Evolutionary conservation across 2,888 invertebrate species (phyloP), one percentile per base, ranked within the genome.

Genomic region (Phasia obesa): DNA sequence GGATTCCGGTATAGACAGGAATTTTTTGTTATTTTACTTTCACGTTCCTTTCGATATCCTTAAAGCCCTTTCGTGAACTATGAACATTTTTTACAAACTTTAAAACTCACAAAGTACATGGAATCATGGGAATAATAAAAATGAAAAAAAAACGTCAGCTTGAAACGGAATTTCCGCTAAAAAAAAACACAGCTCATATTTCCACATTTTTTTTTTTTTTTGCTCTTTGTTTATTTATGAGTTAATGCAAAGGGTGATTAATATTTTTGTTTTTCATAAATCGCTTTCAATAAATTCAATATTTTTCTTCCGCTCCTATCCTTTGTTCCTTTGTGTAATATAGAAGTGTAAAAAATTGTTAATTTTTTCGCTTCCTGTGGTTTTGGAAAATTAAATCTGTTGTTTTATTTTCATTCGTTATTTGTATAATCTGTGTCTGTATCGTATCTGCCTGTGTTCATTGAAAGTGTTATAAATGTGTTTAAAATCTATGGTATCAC

Each of bases 171-270:
- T 59, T 82, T 78, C 74, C 74, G 64, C n/a, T 74, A 35, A 70
- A 53, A n/a, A 74, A 75, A 59, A 64, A 62, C n/a, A 71, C 31
- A 73, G 31, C 27, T 49, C 13, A 35, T 71, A 35, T 69, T 64
- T 60, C 9, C 4, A 0, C 0, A 15, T 5, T 23, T 44, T 59
- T 67, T 79, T 59, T 35, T 62, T 69, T n/a, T n/a, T n/a, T n/a
- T n/a, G n/a, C n/a, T n/a, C n/a, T n/a, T n/a, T n/a, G n/a, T n/a
- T 78, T 62, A 78, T 78, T 82, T 82, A 78, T 78, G 74, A 74
- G 44, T 67, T 79, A 67, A 59, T 59, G 51, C 55, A 78, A 59
- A 35, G 71, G 23, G 57, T 71, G 78, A 73, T 78, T 78, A 73
- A 65, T 57, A 44, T 38, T 71, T 65, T 69, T 44, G 42, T 60